Base-by-base conservation (phyloP, 2,888 invertebrate species). In the Drosophila setosimentum region DNA sequence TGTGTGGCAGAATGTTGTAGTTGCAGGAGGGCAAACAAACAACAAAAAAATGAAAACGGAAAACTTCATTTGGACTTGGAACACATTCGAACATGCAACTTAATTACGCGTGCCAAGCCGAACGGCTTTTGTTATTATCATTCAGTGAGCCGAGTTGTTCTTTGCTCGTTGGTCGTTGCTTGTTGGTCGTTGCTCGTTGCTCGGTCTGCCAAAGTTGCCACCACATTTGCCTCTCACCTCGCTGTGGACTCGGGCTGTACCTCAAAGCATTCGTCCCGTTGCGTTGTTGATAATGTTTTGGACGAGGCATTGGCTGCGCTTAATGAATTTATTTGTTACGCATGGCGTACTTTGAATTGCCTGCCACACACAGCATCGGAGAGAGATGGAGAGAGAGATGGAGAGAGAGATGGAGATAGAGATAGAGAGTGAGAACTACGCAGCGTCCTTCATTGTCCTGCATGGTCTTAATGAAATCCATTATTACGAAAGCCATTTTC, bases 241-340 rank as follows among this genome's bases (percentile, higher is more conserved):
- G 18, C n/a, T 16, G 21, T 16, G 21, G 21, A 45, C 21, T 45
- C 7, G 7, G 24, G 8, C 45, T 45, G 45, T 45, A 45, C 24
- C 45, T 45, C 24, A 45, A 45, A 30, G 40, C 57, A 6, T 21
- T 21, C 27, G 24, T 13, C 10, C 55, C 51, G 68, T 79, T 77
- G 57, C 73, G 76, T 82, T 73, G 87, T 80, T 88, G 86, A 88
- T 86, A 90, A 89, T 87, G 87, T 80, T 83, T 87, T 78, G 78
- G 81, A 76, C 78, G 70, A 75, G 73, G 80, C 87, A 87, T 87
- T 86, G 90, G 85, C 90, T 89, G 89, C 91, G 88, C 87, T 87
- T 91, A 87, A 87, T 87, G 87, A 91, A 87, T 87, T 87, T 87
- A 87, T 87, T 91, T 89, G 87, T 89, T 87, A 85, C 87, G 87